Percentiles rank a stretch among this genome's conserved stretches.
Evolutionary conservation across 2,113 vertebrate genomes (phyloP).

Genomic region (Gopherus flavomarginatus): DNA sequence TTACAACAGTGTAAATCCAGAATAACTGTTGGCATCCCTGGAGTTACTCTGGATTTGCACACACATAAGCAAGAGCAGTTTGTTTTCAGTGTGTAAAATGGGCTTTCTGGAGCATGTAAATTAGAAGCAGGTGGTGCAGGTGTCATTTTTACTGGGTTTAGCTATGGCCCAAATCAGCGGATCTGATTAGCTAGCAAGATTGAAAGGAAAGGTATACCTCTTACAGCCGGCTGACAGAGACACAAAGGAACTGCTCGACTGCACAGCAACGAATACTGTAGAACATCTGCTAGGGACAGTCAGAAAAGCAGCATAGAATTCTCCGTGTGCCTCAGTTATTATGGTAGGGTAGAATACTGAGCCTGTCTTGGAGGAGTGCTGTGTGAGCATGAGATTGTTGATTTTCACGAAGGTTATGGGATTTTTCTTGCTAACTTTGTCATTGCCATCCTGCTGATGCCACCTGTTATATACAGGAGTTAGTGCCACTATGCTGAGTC

Average conservation of each 20-base stretch:
- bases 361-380: neutral
- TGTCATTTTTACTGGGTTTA: neutral
- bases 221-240: conserved; percentile 2
- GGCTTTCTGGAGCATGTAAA: conserved; percentile 22
- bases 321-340: neutral
- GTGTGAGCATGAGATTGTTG: conserved; percentile 41
- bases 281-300: neutral
- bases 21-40: conserved; percentile 20
- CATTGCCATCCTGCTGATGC: conserved; percentile 25
- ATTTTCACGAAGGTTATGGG: conserved; percentile 43
- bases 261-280: conserved; percentile 5
- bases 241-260: neutral
- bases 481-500: neutral
- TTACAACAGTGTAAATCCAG: conserved; percentile 1
- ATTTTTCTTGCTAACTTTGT: conserved; percentile 49
- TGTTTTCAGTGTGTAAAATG: neutral
- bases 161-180: conserved; percentile 22
- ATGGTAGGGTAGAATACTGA: neutral
- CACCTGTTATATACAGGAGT: conserved; percentile 47
- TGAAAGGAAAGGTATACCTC: conserved; percentile 2
- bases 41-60: conserved; percentile 47
- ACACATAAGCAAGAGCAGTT: neutral
- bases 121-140: conserved; percentile 11
- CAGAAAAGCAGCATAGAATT: conserved; percentile 14
- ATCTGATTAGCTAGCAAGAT: neutral